phyloP scores from a whole-genome alignment of 2,797 vertebrate genomes.

The Apogon hyalosoma region DNA sequence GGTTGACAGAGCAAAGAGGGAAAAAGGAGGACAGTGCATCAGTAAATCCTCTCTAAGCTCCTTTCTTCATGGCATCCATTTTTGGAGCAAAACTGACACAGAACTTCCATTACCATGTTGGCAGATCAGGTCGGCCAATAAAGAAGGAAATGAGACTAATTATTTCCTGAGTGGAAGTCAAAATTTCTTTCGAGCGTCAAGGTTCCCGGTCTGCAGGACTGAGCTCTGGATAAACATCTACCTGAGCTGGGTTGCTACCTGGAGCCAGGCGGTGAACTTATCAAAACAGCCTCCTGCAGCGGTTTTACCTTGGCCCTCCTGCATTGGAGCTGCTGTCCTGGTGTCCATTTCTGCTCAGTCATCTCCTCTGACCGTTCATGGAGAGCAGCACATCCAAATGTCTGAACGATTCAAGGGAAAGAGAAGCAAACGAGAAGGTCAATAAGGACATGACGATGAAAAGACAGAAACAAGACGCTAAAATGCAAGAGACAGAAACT shows the following conservation, averaged over 20 bases:
- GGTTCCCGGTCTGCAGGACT: constrained; percentile 37
- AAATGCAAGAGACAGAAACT: not conserved
- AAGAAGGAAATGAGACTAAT: constrained; percentile 74
- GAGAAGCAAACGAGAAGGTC: not conserved
- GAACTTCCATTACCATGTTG: constrained; percentile 73
- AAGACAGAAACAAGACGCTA: not conserved
- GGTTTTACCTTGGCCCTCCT: not conserved
- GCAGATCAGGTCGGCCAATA: constrained; percentile 53
- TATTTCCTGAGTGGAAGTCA: constrained; percentile 79
- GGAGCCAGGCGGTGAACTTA: constrained; percentile 32
- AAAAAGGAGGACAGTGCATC: constrained; percentile 50
- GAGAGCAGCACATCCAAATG: constrained; percentile 19
- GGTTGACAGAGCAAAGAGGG: constrained; percentile 19
- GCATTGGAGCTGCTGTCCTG: not conserved
- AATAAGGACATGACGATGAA: not conserved
- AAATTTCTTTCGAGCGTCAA: constrained; percentile 57
- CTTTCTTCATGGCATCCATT: constrained; percentile 52
- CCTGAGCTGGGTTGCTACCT: constrained; percentile 37
- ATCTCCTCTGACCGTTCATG: constrained; percentile 1
- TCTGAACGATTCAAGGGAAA: not conserved
- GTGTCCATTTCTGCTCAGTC: constrained; percentile 49
- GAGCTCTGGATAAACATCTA: constrained; percentile 52
- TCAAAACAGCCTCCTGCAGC: constrained; percentile 35
- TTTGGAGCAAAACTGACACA: constrained; percentile 69
- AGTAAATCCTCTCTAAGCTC: constrained; percentile 68